phyloP scores from a whole-genome alignment of 2,113 vertebrate genomes.

The Alouatta palliata region DNA sequence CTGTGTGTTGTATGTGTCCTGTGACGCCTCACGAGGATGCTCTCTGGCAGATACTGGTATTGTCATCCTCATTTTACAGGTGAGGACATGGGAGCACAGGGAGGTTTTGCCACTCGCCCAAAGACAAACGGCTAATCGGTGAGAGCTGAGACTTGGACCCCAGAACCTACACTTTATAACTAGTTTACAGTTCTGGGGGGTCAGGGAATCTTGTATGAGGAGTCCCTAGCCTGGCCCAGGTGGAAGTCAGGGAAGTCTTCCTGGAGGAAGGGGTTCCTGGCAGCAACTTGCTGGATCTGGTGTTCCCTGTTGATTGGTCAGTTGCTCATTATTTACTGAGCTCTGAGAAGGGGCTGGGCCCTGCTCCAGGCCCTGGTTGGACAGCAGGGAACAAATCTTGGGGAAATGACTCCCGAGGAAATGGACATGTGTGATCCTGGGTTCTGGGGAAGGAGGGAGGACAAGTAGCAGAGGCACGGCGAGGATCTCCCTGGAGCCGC shows the following conservation, averaged over 20 bases:
- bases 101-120: not conserved
- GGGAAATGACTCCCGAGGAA: not conserved
- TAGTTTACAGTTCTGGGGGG: not conserved
- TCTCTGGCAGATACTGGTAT: rapidly evolving
- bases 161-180: not conserved
- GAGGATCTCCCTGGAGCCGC: not conserved
- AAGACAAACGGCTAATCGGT: not conserved
- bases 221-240: rapidly evolving
- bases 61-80: not conserved
- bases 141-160: not conserved
- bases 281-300: not conserved
- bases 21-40: rapidly evolving
- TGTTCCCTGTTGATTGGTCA: no score
- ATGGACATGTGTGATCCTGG: rapidly evolving
- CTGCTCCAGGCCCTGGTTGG: not conserved
- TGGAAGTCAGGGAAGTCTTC: not conserved
- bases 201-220: not conserved
- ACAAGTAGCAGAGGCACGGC: rapidly evolving
- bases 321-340: not conserved
- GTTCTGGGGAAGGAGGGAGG: not conserved
- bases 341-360: not conserved
- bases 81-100: not conserved
- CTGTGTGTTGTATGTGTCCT: rapidly evolving
- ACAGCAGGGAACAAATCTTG: rapidly evolving
- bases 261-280: not conserved